Percentiles rank a stretch among this genome's conserved stretches.
phyloP scores from a whole-genome alignment of 2,888 invertebrate species.

The Rambutsinella grinnellia region DNA sequence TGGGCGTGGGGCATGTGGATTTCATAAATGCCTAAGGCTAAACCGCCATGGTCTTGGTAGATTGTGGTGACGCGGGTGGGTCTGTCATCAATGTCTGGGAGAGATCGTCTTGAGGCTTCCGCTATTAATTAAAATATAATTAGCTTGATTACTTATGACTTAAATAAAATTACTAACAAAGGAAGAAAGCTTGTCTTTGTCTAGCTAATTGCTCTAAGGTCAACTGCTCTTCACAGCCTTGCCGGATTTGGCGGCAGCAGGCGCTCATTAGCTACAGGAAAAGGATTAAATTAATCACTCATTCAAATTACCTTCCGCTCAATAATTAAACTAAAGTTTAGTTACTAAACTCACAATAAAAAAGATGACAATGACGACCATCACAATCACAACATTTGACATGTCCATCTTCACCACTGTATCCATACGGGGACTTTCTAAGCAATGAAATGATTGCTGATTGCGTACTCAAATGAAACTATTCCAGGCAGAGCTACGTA shows the following conservation, averaged over 20 bases:
- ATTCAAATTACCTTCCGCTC: too few species aligned
- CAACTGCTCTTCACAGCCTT: conserved; percentile 59
- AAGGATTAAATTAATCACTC: too few species aligned
- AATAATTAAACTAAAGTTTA: neutral
- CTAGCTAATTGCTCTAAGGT: conserved; percentile 55
- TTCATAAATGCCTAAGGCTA: conserved; percentile 57
- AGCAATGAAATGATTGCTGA: neutral
- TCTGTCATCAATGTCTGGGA: conserved; percentile 49
- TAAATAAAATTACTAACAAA: too few species aligned
- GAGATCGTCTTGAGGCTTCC: conserved; percentile 53
- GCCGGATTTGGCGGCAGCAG: conserved; percentile 58
- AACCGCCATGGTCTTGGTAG: conserved; percentile 46
- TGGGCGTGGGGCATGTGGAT: conserved; percentile 45
- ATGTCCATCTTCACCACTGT: conserved; percentile 47
- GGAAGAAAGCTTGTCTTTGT: conserved; percentile 56
- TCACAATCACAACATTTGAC: conserved; percentile 55
- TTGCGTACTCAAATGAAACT: neutral
- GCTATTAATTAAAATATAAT: too few species aligned
- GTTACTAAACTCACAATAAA: conserved; percentile 52
- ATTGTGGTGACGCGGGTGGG: conserved; percentile 58
- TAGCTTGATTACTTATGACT: too few species aligned
- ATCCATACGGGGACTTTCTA: conserved; percentile 26
- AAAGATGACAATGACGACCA: conserved; percentile 53
- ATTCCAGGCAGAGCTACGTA: neutral
- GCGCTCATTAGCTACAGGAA: conserved; percentile 62